Evolutionary conservation across 2,797 vertebrate genomes (phyloP).

Genomic region (Aselliscus stoliczkanus): DNA sequence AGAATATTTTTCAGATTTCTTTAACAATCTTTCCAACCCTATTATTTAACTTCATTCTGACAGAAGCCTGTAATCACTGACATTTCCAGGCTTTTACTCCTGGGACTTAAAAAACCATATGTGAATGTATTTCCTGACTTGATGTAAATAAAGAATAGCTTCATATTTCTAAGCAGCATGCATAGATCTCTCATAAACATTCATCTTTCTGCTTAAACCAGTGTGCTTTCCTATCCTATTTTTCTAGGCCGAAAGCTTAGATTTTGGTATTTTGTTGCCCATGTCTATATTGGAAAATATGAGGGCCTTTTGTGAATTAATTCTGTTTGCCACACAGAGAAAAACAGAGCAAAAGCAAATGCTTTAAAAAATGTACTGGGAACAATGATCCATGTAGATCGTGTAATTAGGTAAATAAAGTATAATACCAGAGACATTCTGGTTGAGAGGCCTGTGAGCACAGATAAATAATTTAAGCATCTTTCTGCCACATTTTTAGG

Average conservation of each 20-base stretch:
- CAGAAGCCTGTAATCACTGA: conserved; percentile 12
- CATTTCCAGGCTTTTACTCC: conserved; percentile 27
- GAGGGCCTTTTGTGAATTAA: not conserved
- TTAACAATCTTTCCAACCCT: conserved; percentile 5
- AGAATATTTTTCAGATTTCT: conserved; percentile 45
- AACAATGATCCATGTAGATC: not conserved
- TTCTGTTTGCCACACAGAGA: not conserved
- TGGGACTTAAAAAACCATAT: conserved; percentile 19
- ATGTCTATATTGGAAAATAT: not conserved
- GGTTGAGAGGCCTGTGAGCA: not conserved
- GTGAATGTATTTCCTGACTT: not conserved
- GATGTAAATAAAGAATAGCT: conserved; percentile 6
- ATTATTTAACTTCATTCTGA: not conserved
- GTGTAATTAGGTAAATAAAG: not conserved
- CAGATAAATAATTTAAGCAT: not conserved
- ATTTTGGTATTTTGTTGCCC: not conserved
- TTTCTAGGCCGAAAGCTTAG: not conserved
- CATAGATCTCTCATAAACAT: not conserved
- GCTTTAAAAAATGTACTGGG: not conserved
- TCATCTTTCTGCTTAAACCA: not conserved
- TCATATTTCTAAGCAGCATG: not conserved
- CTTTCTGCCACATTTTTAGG: not conserved
- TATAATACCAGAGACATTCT: not conserved
- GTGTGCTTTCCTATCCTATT: not conserved
- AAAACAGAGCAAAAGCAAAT: not conserved